These are phyloP conservation scores for Anguilla marmorata DNA, from an alignment of 2,797 vertebrate genomes.

Conservation along the genomic window DNA sequence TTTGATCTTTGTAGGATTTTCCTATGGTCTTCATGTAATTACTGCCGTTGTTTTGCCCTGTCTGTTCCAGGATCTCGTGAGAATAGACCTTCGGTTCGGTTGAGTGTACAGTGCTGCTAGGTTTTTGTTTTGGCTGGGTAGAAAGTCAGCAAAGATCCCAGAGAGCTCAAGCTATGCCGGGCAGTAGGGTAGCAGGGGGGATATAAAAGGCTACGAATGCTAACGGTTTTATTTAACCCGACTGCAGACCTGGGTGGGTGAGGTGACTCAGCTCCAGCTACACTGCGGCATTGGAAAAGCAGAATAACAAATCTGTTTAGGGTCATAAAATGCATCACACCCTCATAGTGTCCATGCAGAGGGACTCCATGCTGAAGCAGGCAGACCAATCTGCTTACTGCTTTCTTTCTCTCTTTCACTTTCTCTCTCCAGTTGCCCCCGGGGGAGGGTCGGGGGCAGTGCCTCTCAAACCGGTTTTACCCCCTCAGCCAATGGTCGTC, in stretches of 20 bases:
- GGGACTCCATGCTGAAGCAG: not conserved
- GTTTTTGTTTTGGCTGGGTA: too few species aligned
- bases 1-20: too few species aligned
- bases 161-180: too few species aligned
- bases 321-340: not conserved
- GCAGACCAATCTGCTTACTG: not conserved
- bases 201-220: too few species aligned
- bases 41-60: too few species aligned
- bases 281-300: not conserved
- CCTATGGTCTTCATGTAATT: too few species aligned
- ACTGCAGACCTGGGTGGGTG: not conserved
- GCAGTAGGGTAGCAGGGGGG: too few species aligned
- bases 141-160: too few species aligned
- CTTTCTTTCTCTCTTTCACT: constrained; percentile 26
- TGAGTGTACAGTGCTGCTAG: too few species aligned
- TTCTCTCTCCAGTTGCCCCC: constrained; percentile 57
- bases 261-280: not conserved
- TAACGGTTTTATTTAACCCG: not conserved
- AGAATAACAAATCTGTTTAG: not conserved
- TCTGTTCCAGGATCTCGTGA: too few species aligned
- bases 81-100: too few species aligned
- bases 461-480: constrained; percentile 78
- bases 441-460: constrained; percentile 71
- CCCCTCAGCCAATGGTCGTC: constrained; percentile 67
- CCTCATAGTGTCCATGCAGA: not conserved